Percentiles rank a stretch among this genome's conserved stretches.
Evolutionary conservation across 2,888 invertebrate genomes (phyloP).

Genomic region (Abrostola triplasia): DNA sequence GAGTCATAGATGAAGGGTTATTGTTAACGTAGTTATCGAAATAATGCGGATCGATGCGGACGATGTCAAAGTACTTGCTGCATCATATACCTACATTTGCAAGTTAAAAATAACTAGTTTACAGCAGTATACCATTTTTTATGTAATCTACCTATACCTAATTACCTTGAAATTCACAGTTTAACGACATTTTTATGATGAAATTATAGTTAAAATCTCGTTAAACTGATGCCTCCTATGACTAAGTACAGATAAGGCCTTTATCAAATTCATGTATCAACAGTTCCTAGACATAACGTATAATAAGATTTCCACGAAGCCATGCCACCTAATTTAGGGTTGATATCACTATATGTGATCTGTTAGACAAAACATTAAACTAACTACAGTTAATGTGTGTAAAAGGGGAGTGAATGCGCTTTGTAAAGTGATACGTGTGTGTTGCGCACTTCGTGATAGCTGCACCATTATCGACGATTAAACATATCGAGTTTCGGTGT

Average conservation of each 20-base stretch:
- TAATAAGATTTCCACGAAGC: constrained; percentile 9
- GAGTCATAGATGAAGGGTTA: constrained; percentile 33
- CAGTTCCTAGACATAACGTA: constrained; percentile 2
- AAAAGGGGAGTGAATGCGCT: constrained; percentile 48
- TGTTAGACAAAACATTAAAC: constrained; percentile 16
- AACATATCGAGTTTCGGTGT: constrained; percentile 60
- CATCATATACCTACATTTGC: no score
- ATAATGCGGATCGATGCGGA: no score
- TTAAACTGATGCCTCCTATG: constrained; percentile 19
- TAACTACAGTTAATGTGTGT: constrained; percentile 34
- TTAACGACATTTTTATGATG: constrained; percentile 10
- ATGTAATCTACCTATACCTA: no score
- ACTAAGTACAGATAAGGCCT: constrained; percentile 21
- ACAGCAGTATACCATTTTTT: no score
- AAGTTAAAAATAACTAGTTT: no score
- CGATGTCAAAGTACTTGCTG: no score
- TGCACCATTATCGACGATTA: constrained; percentile 62
- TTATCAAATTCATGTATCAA: constrained; percentile 7
- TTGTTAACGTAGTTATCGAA: neutral
- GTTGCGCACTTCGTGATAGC: constrained; percentile 52
- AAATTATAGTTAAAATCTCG: constrained; percentile 17
- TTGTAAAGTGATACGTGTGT: constrained; percentile 55
- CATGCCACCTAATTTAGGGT: constrained; percentile 1
- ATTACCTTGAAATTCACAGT: neutral
- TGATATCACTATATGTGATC: constrained; percentile 19